Conservation (phyloP, 2,797 vertebrate genomes). For the Galago senegalensis region DNA sequence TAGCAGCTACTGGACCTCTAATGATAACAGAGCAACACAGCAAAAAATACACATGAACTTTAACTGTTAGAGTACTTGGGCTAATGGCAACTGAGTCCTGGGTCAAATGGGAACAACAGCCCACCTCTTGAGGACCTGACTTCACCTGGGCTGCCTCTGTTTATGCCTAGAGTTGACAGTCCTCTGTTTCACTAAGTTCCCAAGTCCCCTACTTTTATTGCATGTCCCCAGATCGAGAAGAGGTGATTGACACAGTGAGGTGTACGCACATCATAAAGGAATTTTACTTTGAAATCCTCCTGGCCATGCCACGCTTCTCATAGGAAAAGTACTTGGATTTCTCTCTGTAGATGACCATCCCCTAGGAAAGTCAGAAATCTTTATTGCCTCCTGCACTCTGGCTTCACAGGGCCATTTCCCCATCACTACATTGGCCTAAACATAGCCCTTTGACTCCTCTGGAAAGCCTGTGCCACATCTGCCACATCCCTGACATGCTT, state of each 20-base stretch:
- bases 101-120: neutral
- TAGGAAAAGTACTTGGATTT: neutral
- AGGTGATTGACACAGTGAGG: neutral
- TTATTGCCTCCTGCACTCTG: neutral
- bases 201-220: neutral
- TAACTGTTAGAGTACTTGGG: neutral
- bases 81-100: neutral
- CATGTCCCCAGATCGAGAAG: neutral
- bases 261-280: neutral
- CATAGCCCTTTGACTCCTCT: neutral
- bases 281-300: constrained; percentile 11
- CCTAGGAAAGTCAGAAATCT: neutral
- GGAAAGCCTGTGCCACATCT: neutral
- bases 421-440: neutral
- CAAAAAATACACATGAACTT: neutral
- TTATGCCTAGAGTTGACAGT: neutral
- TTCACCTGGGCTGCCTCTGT: neutral
- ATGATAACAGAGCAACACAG: neutral
- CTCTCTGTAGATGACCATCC: neutral
- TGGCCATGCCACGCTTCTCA: neutral
- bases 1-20: neutral
- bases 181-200: neutral
- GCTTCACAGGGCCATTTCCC: neutral
- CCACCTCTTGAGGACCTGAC: neutral
- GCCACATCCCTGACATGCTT: neutral